Percentiles rank a stretch among this genome's conserved stretches.
Conservation (phyloP, 2,888 invertebrate species). For the Uloborus plumipes region DNA sequence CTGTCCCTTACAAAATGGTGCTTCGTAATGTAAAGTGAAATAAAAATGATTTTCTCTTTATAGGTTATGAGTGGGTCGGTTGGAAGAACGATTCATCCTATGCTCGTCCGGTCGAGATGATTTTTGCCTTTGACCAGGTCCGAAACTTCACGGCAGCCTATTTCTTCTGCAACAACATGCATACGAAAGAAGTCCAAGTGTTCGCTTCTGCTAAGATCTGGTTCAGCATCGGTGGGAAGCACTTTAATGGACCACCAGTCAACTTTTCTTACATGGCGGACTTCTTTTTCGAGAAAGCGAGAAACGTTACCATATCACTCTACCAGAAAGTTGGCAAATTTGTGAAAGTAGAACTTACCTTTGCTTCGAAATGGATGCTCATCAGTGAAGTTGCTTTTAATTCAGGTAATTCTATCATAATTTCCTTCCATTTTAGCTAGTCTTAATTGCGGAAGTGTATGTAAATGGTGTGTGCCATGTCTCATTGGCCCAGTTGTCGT, state of each 20-base stretch:
- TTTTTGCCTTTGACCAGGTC: constrained; percentile 89
- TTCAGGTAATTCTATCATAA: constrained; percentile 72
- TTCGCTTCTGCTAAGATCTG: constrained; percentile 84
- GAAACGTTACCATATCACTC: constrained; percentile 86
- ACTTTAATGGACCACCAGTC: constrained; percentile 81
- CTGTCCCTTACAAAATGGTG: no score
- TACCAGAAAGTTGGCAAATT: constrained; percentile 85
- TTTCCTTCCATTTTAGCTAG: no score
- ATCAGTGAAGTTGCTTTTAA: constrained; percentile 90
- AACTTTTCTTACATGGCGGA: constrained; percentile 82
- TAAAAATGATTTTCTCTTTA: constrained; percentile 17
- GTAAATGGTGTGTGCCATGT: no score
- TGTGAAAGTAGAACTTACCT: constrained; percentile 83
- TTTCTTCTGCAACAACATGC: constrained; percentile 87
- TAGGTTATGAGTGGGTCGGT: constrained; percentile 88
- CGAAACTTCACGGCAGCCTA: constrained; percentile 87
- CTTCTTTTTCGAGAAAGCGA: constrained; percentile 82
- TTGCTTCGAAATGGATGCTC: constrained; percentile 88
- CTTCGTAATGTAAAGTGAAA: no score
- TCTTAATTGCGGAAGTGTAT: no score
- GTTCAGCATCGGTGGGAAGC: constrained; percentile 85
- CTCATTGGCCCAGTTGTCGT: no score
- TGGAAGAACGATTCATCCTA: constrained; percentile 84
- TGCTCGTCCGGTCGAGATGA: constrained; percentile 79
- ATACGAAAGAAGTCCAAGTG: constrained; percentile 82